A percentile compares a stretch with the other conserved stretches of the same genome.
These are phyloP conservation scores for Montipora capricornis DNA, from an alignment of 64 coral and sea anemone species.

Conservation along the genomic window DNA sequence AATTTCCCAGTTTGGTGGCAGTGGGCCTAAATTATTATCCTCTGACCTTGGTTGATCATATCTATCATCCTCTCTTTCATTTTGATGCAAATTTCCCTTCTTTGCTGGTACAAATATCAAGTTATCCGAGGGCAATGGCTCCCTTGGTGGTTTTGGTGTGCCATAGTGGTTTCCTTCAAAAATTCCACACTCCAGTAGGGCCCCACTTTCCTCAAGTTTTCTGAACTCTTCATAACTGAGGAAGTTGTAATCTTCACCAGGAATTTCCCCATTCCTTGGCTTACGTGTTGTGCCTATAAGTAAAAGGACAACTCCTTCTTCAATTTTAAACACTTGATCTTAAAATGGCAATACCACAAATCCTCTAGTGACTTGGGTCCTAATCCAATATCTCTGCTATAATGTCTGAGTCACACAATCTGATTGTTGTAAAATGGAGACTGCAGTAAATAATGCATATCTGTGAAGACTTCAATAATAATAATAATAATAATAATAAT, in stretches of 20 bases:
- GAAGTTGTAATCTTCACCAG: slow-evolving; percentile 92
- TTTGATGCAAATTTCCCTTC: background rate
- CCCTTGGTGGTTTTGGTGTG: slow-evolving; percentile 95
- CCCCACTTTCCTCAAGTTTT: slow-evolving; percentile 81
- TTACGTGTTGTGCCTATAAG: slow-evolving; percentile 85
- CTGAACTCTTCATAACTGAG: slow-evolving; percentile 78
- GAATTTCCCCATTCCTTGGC: slow-evolving; percentile 87
- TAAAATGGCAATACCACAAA: too few species aligned
- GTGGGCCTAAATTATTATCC: slow-evolving; percentile 68
- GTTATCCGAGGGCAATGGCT: slow-evolving; percentile 48
- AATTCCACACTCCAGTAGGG: slow-evolving; percentile 89
- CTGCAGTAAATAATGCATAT: too few species aligned
- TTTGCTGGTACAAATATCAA: slow-evolving; percentile 38
- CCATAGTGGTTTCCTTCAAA: slow-evolving; percentile 97
- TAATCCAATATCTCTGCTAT: too few species aligned
- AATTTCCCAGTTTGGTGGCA: slow-evolving; percentile 96
- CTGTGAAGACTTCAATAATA: too few species aligned
- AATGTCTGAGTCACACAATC: too few species aligned
- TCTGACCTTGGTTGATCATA: slow-evolving; percentile 12
- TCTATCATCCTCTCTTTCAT: background rate
- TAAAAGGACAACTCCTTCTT: background rate
- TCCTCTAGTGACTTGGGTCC: too few species aligned
- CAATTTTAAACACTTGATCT: too few species aligned
- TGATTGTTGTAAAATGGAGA: too few species aligned
- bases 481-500: too few species aligned